Base-by-base conservation (phyloP, 2,888 invertebrate species). In the Creontiades dilutus region DNA sequence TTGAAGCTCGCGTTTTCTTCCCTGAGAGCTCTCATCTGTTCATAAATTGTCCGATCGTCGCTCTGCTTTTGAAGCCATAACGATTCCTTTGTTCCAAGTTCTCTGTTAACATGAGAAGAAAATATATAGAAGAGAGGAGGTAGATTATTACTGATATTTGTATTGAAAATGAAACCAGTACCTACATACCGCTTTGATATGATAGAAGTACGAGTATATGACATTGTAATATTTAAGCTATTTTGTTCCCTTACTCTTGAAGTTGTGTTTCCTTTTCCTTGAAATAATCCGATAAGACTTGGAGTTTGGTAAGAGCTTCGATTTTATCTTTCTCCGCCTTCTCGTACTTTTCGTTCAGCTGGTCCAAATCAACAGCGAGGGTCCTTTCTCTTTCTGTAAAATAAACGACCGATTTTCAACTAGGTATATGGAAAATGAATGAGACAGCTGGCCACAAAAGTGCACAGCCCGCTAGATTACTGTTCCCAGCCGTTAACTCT, bases 211-310 rank as follows among this genome's bases (percentile, higher is more conserved):
- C 37, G 2, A 7, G 37, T 37, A 37, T 37, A 37, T 37, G 37
- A 37, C 7, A 37, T 37, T 4, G 37, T 37, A 37, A 37, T 37
- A 37, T 37, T 37, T 37, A 37, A 37, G 82, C 5, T 52, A 12
- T 52, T 52, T 52, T 52, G n/a, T n/a, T 16, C 2, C 94, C 94
- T 94, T 94, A 98, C 97, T 97, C 98, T 94, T 98, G 96, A 82
- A 98, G 94, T 93, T 98, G 96, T 16, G 96, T 95, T 93, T 98
- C 98, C 92, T 97, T 96, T 91, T 98, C 97, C 92, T 98, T 97
- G 94, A 98, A 98, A 93, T 98, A 98, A 92, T 96, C 96, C 0
- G 97, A 96, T 68, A 98, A 94, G 0, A 98, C 98, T 93, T 97
- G 97, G 0, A 98, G 94, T 92, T 97, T 95, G 0, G 97, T 98